Percentiles rank a stretch among this genome's conserved stretches.
These are phyloP conservation scores for Eulithis testata DNA, from an alignment of 2,888 invertebrate species.

Conservation along the genomic window DNA sequence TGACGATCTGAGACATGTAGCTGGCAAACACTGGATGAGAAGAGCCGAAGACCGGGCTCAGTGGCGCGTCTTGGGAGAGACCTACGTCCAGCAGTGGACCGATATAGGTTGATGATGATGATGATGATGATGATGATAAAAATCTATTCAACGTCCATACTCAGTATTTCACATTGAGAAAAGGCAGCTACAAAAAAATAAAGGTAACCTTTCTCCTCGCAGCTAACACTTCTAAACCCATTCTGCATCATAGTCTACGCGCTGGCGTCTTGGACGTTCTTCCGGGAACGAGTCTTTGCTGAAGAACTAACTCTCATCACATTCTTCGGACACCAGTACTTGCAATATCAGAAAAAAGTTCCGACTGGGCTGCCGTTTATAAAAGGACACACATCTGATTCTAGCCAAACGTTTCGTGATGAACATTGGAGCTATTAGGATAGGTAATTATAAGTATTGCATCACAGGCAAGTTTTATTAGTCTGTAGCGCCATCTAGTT, in stretches of 20 bases:
- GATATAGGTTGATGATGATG: too few species aligned
- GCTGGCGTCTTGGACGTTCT: slow-evolving; percentile 95
- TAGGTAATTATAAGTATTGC: too few species aligned
- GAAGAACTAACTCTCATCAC: slow-evolving; percentile 95
- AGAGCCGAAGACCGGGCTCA: too few species aligned
- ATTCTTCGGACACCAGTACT: slow-evolving; percentile 96
- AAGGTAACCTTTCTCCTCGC: slow-evolving; percentile 35
- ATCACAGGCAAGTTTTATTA: too few species aligned
- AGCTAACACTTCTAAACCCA: slow-evolving; percentile 95
- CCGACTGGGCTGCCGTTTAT: slow-evolving; percentile 63
- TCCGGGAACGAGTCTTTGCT: slow-evolving; percentile 92
- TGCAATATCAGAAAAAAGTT: slow-evolving; percentile 93
- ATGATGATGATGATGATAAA: too few species aligned
- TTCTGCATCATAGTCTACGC: slow-evolving; percentile 92
- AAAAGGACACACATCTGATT: slow-evolving; percentile 49
- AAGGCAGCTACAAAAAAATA: not conserved
- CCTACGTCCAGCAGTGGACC: too few species aligned
- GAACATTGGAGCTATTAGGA: slow-evolving; percentile 14
- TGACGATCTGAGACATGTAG: too few species aligned
- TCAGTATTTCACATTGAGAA: not conserved
- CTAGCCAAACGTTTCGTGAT: slow-evolving; percentile 24
- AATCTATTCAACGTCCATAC: too few species aligned
- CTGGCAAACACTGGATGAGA: too few species aligned
- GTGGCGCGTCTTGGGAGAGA: too few species aligned
- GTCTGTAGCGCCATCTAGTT: too few species aligned